Conservation (phyloP, 1,140 invertebrate species). For the Neodiprion fabricii region DNA sequence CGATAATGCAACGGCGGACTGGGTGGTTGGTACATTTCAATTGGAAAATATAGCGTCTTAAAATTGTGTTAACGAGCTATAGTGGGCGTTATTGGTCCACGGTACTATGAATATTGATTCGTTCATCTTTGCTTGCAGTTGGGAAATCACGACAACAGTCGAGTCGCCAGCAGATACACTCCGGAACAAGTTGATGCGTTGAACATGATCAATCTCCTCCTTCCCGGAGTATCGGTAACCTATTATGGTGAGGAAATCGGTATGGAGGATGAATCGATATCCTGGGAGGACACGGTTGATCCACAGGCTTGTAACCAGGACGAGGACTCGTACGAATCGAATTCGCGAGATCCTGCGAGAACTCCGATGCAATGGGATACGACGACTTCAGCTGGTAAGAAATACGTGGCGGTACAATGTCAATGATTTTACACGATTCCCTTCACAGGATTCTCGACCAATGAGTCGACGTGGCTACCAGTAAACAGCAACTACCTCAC, state of each 20-base stretch:
- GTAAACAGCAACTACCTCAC: constrained; percentile 63
- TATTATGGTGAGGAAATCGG: constrained; percentile 80
- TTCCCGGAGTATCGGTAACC: constrained; percentile 76
- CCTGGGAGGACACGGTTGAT: constrained; percentile 24
- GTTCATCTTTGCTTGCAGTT: constrained; percentile 46
- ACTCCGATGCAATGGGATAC: constrained; percentile 79
- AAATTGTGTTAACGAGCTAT: too few species aligned
- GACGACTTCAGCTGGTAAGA: constrained; percentile 63
- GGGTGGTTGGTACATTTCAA: constrained; percentile 54
- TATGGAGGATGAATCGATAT: constrained; percentile 63
- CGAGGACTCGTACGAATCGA: constrained; percentile 40
- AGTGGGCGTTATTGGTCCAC: too few species aligned
- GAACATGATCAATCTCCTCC: constrained; percentile 70
- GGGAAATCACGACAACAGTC: constrained; percentile 70
- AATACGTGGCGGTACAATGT: constrained; percentile 18
- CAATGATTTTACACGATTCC: constrained; percentile 30
- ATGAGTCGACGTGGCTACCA: constrained; percentile 72
- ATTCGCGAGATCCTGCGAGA: constrained; percentile 65
- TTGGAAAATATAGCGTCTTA: too few species aligned
- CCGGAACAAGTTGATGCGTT: constrained; percentile 67
- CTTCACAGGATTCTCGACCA: constrained; percentile 68
- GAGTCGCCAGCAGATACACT: constrained; percentile 69
- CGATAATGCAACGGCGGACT: constrained; percentile 50
- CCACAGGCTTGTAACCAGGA: constrained; percentile 44
- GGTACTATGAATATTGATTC: too few species aligned